A percentile compares a stretch with the other conserved stretches of the same genome.
phyloP scores from a whole-genome alignment of 2,113 vertebrate genomes.

The Erythrolamprus reginae region DNA sequence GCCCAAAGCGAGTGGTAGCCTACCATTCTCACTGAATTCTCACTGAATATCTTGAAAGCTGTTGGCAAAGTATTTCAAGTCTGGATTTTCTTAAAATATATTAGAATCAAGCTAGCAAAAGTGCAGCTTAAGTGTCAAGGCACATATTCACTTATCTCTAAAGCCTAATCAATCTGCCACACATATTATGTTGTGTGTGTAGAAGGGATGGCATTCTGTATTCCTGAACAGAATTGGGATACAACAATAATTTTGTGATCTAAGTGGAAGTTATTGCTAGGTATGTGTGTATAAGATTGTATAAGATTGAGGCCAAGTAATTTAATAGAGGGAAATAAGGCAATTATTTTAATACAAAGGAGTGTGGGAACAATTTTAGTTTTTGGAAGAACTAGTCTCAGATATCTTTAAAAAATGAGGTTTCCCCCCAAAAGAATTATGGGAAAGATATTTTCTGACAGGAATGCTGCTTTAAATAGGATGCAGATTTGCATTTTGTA shows the following conservation, averaged over 20 bases:
- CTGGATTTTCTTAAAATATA: background rate
- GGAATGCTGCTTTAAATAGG: slow-evolving; percentile 61
- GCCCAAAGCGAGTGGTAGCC: background rate
- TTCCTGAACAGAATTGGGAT: background rate
- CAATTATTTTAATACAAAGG: slow-evolving; percentile 63
- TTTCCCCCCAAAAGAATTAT: slow-evolving; percentile 41
- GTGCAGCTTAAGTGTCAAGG: background rate
- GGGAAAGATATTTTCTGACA: slow-evolving; percentile 41
- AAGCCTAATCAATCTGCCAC: background rate
- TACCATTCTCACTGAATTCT: background rate
- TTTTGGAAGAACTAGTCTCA: slow-evolving; percentile 50
- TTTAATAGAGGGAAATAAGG: slow-evolving; percentile 59
- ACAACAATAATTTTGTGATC: background rate
- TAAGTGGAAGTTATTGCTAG: background rate
- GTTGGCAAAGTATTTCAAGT: background rate
- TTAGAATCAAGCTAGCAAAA: background rate
- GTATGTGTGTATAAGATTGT: background rate
- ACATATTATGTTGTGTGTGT: background rate
- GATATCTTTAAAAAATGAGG: slow-evolving; percentile 36
- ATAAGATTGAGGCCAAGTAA: slow-evolving; percentile 62
- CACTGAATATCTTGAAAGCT: background rate
- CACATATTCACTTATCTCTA: background rate
- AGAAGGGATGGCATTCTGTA: background rate
- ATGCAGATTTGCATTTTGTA: slow-evolving; percentile 58
- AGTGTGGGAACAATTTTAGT: slow-evolving; percentile 45